phyloP scores from a whole-genome alignment of 2,797 vertebrate genomes.

The Neosilurus mollespiculum region DNA sequence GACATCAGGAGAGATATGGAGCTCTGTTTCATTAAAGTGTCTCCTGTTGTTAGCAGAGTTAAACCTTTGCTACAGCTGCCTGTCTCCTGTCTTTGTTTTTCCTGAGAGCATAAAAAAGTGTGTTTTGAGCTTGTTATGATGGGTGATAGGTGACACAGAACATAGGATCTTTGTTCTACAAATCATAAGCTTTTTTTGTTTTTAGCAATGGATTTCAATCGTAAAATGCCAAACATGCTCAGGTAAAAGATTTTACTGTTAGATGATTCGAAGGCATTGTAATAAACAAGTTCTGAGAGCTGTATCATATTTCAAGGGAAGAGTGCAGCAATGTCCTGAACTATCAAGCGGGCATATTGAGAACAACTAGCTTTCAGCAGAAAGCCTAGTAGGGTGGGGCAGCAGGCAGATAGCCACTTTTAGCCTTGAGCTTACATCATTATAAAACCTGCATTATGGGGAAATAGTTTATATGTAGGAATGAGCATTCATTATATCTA shows the following conservation, averaged over 20 bases:
- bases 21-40: conserved; percentile 28
- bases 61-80: conserved; percentile 26
- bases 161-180: neutral
- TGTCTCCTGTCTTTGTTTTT: conserved; percentile 23
- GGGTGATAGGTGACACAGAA: conserved; percentile 24
- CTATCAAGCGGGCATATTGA: conserved; percentile 35
- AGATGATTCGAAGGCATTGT: neutral
- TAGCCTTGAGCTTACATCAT: conserved; percentile 5
- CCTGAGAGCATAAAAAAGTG: neutral
- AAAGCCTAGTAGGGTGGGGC: conserved; percentile 53
- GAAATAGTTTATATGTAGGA: neutral
- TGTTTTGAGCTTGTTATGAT: conserved; percentile 25
- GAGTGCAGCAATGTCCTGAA: conserved; percentile 23
- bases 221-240: neutral
- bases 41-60: conserved; percentile 21
- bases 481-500: neutral
- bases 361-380: conserved; percentile 41
- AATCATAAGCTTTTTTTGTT: neutral
- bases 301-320: conserved; percentile 31
- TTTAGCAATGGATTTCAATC: neutral
- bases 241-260: neutral
- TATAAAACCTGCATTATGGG: neutral
- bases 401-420: conserved; percentile 24
- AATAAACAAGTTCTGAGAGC: neutral
- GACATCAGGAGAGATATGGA: conserved; percentile 3